Evolutionary conservation across 2,888 invertebrate genomes (phyloP).

Genomic region (Heliconius ethilla): DNA sequence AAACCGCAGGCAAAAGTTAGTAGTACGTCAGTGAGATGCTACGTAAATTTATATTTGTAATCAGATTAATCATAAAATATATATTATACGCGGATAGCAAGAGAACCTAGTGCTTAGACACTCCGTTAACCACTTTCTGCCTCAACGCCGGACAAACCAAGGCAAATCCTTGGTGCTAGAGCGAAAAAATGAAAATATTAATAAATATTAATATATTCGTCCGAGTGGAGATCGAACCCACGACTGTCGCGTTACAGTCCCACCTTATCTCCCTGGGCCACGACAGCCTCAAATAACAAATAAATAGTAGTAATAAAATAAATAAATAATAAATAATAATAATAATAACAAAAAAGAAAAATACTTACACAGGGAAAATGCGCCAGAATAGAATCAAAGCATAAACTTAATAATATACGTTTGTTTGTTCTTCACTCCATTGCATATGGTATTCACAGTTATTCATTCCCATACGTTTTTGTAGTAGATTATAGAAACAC

Average conservation of each 20-base stretch:
- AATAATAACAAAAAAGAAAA: background rate
- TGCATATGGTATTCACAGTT: background rate
- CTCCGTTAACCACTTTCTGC: background rate
- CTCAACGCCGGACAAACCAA: too few species aligned
- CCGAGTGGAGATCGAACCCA: too few species aligned
- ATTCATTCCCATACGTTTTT: slow-evolving; percentile 2
- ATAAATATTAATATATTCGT: too few species aligned
- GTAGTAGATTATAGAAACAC: background rate
- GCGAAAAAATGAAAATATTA: too few species aligned
- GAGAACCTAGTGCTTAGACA: background rate
- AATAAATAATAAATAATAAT: too few species aligned
- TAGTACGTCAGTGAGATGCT: too few species aligned
- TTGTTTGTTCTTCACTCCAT: background rate
- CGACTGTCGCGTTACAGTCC: too few species aligned
- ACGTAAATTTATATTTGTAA: background rate
- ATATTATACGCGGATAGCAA: too few species aligned
- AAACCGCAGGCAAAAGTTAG: background rate
- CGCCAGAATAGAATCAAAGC: background rate
- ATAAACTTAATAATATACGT: background rate
- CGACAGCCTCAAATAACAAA: too few species aligned
- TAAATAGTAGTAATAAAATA: too few species aligned
- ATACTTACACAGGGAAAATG: background rate
- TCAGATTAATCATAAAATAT: background rate
- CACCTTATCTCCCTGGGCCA: too few species aligned
- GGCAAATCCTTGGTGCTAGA: too few species aligned